Conservation (phyloP, 2,113 vertebrate genomes). For the Numenius arquata region DNA sequence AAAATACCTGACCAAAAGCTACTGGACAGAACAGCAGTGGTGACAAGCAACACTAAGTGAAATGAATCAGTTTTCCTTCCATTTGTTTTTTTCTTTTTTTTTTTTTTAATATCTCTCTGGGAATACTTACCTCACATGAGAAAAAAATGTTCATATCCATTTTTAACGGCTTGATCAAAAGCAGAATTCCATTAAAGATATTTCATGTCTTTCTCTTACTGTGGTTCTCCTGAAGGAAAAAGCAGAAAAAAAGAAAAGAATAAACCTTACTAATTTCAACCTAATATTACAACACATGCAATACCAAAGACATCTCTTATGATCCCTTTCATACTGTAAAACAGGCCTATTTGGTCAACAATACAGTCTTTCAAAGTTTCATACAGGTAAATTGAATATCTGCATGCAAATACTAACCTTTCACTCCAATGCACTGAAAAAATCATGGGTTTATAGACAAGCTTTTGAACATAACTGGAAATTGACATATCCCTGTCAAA, state of each 20-base stretch:
- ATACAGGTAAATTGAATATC: not conserved
- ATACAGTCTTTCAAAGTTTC: not conserved
- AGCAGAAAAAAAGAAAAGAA: not conserved
- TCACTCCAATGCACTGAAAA: not conserved
- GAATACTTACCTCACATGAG: constrained; percentile 36
- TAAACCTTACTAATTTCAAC: not conserved
- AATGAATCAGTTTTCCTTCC: not conserved
- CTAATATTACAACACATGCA: not conserved
- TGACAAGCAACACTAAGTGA: not conserved
- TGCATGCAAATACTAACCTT: not conserved
- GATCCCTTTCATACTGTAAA: not conserved
- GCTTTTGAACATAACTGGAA: not conserved
- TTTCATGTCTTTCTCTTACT: not conserved
- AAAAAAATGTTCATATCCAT: constrained; percentile 52
- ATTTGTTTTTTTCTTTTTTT: not conserved
- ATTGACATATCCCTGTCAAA: not conserved
- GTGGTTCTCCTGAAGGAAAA: not conserved
- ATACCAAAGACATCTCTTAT: not conserved
- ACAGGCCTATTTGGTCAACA: not conserved
- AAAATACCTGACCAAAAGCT: not conserved
- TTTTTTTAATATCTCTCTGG: not conserved
- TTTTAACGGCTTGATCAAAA: constrained; percentile 31
- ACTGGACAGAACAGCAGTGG: not conserved
- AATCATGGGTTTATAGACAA: not conserved
- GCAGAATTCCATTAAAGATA: not conserved